Conservation (phyloP, 1,140 invertebrate genomes). For the Euglossa dilemma region DNA sequence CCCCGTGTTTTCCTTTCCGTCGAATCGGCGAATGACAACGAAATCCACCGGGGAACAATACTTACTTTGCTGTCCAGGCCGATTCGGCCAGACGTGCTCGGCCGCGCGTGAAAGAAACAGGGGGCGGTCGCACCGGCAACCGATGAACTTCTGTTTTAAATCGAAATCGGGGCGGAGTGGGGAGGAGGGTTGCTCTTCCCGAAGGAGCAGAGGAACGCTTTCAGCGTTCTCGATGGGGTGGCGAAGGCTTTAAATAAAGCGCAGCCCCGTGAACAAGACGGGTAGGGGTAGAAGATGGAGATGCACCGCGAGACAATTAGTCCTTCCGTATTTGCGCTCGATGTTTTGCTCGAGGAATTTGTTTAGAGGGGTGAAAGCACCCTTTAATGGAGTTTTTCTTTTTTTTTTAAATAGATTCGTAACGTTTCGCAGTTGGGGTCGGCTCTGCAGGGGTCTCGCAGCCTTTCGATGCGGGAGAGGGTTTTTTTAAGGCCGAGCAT, state of each 20-base stretch:
- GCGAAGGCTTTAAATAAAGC: constrained; percentile 36
- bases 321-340: background rate
- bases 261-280: background rate
- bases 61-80: constrained; percentile 28
- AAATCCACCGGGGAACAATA: constrained; percentile 39
- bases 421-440: background rate
- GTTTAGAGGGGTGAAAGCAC: background rate
- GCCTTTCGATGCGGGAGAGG: background rate
- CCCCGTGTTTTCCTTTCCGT: constrained; percentile 58
- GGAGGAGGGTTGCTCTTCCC: too few relatives aligned
- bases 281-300: background rate
- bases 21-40: constrained; percentile 51
- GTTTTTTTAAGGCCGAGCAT: background rate
- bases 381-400: background rate
- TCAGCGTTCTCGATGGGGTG: background rate
- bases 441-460: background rate
- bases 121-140: background rate
- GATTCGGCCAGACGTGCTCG: background rate
- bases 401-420: constrained; percentile 13
- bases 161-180: constrained; percentile 13
- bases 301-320: constrained; percentile 28
- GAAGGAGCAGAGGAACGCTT: background rate
- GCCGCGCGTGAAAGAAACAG: constrained; percentile 27
- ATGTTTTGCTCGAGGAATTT: constrained; percentile 9
- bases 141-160: constrained; percentile 46